Conservation (phyloP, 2,888 invertebrate genomes). For the Stictocephala bisonia region DNA sequence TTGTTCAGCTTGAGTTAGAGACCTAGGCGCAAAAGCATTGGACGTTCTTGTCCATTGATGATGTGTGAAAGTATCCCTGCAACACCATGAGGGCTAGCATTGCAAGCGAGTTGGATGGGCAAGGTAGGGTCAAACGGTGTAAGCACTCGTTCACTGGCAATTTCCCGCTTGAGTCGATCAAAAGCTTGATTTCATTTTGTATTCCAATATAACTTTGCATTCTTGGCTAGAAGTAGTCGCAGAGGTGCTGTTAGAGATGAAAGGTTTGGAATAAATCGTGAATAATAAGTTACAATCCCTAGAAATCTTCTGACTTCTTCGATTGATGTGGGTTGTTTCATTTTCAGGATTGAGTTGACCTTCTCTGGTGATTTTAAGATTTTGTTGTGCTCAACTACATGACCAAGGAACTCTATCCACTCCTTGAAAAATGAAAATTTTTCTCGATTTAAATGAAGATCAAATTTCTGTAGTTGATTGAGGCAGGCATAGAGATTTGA, state of each 20-base stretch:
- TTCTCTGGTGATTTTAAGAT: constrained; percentile 22
- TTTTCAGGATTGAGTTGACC: constrained; percentile 1
- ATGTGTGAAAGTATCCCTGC: too few relatives aligned
- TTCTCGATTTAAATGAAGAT: too few relatives aligned
- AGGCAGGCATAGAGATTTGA: too few relatives aligned
- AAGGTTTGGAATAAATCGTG: constrained; percentile 13
- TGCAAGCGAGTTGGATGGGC: neutral
- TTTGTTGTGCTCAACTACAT: constrained; percentile 14
- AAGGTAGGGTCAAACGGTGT: neutral
- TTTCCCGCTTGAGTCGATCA: neutral
- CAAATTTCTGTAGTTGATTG: too few relatives aligned
- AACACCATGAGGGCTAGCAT: neutral
- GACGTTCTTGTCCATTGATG: too few relatives aligned
- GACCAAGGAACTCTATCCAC: too few relatives aligned
- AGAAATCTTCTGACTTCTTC: constrained; percentile 27
- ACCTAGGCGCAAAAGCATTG: too few relatives aligned
- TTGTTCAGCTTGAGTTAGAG: too few relatives aligned
- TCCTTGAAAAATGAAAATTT: too few relatives aligned
- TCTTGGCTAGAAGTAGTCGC: constrained; percentile 15
- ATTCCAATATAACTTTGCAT: neutral
- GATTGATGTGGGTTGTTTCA: constrained; percentile 10
- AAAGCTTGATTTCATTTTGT: neutral
- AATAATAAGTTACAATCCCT: constrained; percentile 12
- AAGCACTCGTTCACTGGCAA: neutral
- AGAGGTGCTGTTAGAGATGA: neutral